Evolutionary conservation across 2,797 vertebrate genomes (phyloP), one percentile per base, ranked within the genome.

Genomic region (Euthynnus affinis): DNA sequence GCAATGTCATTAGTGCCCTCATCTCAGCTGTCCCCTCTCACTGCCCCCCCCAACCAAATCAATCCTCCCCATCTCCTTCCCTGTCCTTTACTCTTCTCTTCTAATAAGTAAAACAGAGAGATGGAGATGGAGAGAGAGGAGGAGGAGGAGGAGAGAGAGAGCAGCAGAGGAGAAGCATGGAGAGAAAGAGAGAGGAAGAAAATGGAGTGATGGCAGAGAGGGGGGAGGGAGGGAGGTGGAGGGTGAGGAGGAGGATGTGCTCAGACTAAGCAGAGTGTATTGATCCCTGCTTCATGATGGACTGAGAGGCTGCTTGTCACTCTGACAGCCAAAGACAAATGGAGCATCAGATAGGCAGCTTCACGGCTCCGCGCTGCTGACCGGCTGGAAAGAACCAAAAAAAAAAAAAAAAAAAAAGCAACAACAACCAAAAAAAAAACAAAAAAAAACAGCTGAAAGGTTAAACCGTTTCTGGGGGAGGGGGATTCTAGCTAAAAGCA

Each of bases 241-340:
- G 62, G 64, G 70, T 5, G 27, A 29, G 20, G n/a, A n/a, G n/a
- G n/a, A 74, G 75, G 84, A 85, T 84, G 88, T 87, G 88, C 88
- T 84, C 80, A 73, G 80, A 86, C 74, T 88, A 49, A 86, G 73
- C 77, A 89, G 86, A 78, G 61, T 2, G 63, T 87, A 93, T 93
- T 82, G 92, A 94, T 93, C 84, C 79, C n/a, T 32, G 71, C 68
- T 71, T 80, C 75, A 60, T 78, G 83, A 90, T 89, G 81, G 85
- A 90, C 84, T 73, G 71, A 83, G 83, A 80, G 71, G 70, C 64
- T 37, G 71, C 65, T 85, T 87, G 87, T 88, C 87, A 83, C 67
- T 42, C 56, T 78, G 87, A 88, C 83, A 76, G 72, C 74, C 75
- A 76, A 76, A 90, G 90, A 91, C 84, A 91, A 93, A 94, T 78